Evolutionary conservation across 1,140 invertebrate species (phyloP).

Genomic region (Lasioglossum albipes): DNA sequence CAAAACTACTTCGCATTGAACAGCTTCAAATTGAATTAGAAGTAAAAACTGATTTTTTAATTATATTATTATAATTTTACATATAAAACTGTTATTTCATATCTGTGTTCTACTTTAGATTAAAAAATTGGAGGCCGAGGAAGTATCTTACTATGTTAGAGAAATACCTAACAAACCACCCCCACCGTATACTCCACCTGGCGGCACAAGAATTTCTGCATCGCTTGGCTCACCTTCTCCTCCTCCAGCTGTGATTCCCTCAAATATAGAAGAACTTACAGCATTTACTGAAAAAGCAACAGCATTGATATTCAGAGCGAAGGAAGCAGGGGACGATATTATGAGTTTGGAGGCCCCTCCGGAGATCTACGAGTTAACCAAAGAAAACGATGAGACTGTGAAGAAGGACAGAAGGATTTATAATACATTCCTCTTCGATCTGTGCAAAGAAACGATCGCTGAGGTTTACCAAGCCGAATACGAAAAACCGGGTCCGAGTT

Average conservation of each 20-base stretch:
- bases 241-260: slow-evolving; percentile 76
- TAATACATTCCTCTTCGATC: slow-evolving; percentile 83
- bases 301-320: slow-evolving; percentile 76
- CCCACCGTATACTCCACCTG: slow-evolving; percentile 85
- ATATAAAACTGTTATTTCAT: slow-evolving; percentile 22
- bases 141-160: slow-evolving; percentile 82
- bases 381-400: slow-evolving; percentile 75
- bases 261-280: slow-evolving; percentile 78
- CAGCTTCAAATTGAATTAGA: slow-evolving; percentile 84
- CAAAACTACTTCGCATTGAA: slow-evolving; percentile 79
- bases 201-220: slow-evolving; percentile 62
- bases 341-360: slow-evolving; percentile 72
- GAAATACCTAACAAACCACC: slow-evolving; percentile 88
- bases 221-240: slow-evolving; percentile 68
- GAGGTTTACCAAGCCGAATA: slow-evolving; percentile 79
- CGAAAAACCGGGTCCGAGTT: slow-evolving; percentile 79
- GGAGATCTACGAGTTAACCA: slow-evolving; percentile 73
- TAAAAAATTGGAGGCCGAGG: slow-evolving; percentile 82
- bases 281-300: slow-evolving; percentile 78
- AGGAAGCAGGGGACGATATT: slow-evolving; percentile 74
- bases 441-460: slow-evolving; percentile 83
- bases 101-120: slow-evolving; percentile 73
- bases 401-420: slow-evolving; percentile 75
- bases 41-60: slow-evolving; percentile 69
- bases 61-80: neutral